Conservation (phyloP, 2,113 vertebrate species). For the Chaetodon auriga region DNA sequence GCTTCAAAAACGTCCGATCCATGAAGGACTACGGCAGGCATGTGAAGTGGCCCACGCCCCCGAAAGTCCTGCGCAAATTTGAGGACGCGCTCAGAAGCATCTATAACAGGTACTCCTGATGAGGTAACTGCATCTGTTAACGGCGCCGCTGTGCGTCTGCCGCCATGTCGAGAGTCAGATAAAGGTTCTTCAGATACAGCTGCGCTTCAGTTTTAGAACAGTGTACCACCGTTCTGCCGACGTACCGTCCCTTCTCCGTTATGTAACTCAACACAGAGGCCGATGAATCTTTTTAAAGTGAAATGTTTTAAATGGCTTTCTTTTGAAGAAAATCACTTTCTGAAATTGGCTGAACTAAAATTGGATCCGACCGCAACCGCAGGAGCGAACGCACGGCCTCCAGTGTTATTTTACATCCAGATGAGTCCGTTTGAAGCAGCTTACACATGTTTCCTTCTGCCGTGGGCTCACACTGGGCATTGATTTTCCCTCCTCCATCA, state of each 20-base stretch:
- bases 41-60: conserved; percentile 93
- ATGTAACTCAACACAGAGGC: neutral
- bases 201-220: neutral
- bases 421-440: conserved; percentile 66
- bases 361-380: neutral
- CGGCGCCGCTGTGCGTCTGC: no score
- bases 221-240: neutral
- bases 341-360: conserved; percentile 20
- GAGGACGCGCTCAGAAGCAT: conserved; percentile 90
- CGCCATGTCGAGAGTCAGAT: no score
- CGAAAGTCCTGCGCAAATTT: conserved; percentile 91
- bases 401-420: conserved; percentile 61
- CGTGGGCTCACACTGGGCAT: conserved; percentile 55
- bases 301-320: conserved; percentile 14
- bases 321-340: conserved; percentile 29
- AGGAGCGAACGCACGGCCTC: conserved; percentile 26
- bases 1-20: conserved; percentile 86
- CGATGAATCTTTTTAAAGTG: neutral
- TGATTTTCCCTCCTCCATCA: conserved; percentile 73
- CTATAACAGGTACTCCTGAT: conserved; percentile 88
- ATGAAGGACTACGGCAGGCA: conserved; percentile 91
- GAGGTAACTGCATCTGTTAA: no score
- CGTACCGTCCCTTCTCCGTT: neutral
- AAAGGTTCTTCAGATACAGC: no score
- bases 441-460: conserved; percentile 70